Percentiles rank a stretch among this genome's conserved stretches.
phyloP scores from a whole-genome alignment of 2,113 vertebrate genomes.

The Megaleporinus macrocephalus region DNA sequence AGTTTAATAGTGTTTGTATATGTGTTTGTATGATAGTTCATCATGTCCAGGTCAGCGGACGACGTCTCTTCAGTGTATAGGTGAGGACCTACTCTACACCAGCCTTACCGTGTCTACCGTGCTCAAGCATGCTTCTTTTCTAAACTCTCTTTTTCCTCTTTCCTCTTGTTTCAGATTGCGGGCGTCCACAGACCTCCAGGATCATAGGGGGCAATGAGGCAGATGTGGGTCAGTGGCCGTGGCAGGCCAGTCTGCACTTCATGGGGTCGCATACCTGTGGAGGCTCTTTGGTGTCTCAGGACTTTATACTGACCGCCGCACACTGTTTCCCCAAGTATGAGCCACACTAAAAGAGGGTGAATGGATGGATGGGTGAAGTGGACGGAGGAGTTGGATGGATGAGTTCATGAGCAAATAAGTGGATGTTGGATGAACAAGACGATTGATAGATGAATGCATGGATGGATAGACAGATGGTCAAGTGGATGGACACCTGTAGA shows the following conservation, averaged over 20 bases:
- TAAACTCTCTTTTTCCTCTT: background rate
- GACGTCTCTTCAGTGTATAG: constrained; percentile 50
- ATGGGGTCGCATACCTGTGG: constrained; percentile 80
- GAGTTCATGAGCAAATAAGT: background rate
- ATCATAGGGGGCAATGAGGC: constrained; percentile 81
- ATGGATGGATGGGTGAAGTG: too few species aligned
- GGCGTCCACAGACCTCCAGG: constrained; percentile 68
- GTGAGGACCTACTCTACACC: constrained; percentile 38
- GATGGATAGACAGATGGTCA: background rate
- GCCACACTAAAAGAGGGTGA: background rate
- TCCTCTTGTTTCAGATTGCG: constrained; percentile 74
- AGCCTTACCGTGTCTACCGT: background rate
- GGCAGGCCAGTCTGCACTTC: constrained; percentile 86
- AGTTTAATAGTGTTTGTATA: constrained; percentile 6
- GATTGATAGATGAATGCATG: background rate
- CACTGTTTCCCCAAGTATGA: constrained; percentile 88
- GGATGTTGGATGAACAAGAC: background rate
- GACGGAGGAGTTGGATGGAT: too few species aligned
- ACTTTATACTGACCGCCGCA: constrained; percentile 83
- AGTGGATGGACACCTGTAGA: too few species aligned
- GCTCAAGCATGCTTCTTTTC: background rate
- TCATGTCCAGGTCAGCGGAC: constrained; percentile 47
- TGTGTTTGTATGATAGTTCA: constrained; percentile 41
- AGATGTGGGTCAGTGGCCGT: constrained; percentile 79
- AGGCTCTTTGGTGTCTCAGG: constrained; percentile 78